A percentile compares a stretch with the other conserved stretches of the same genome.
phyloP scores from a whole-genome alignment of 30 jellyfish, hydroid and myxozoan genomes.

The Hydractinia symbiolongicarpus region DNA sequence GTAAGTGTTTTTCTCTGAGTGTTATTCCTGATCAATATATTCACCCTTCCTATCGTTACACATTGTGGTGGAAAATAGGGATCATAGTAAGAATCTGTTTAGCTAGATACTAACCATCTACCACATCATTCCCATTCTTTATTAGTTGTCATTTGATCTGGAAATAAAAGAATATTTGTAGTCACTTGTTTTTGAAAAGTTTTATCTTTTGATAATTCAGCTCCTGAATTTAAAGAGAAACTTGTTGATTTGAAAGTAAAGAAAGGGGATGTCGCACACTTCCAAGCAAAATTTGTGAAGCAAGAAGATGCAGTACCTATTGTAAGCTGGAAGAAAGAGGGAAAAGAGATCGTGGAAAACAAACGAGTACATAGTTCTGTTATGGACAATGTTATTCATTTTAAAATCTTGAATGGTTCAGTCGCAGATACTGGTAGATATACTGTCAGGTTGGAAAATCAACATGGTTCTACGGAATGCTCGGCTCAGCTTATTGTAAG shows the following conservation, averaged over 20 bases:
- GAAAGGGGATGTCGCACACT: slow-evolving; percentile 29
- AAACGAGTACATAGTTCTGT: slow-evolving; percentile 34
- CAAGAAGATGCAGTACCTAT: slow-evolving; percentile 14
- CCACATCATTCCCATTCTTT: no score
- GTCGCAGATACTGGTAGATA: slow-evolving; percentile 79
- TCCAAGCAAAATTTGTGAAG: slow-evolving; percentile 24
- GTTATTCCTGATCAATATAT: background rate
- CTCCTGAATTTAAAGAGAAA: slow-evolving; percentile 26
- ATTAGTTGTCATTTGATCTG: no score
- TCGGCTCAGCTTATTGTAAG: slow-evolving; percentile 79
- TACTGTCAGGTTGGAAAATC: slow-evolving; percentile 79
- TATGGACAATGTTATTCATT: slow-evolving; percentile 43
- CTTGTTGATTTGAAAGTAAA: slow-evolving; percentile 19
- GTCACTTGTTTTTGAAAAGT: no score
- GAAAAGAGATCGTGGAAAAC: slow-evolving; percentile 44
- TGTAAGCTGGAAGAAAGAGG: slow-evolving; percentile 77
- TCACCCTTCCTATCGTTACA: background rate
- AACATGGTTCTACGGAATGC: slow-evolving; percentile 86
- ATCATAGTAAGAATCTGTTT: no score
- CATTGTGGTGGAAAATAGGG: no score
- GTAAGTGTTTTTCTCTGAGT: background rate
- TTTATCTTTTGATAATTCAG: background rate
- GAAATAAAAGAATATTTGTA: no score
- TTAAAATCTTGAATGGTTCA: slow-evolving; percentile 38
- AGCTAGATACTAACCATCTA: no score